Conservation (phyloP, 2,797 vertebrate species). For the Oryzias sinensis region DNA sequence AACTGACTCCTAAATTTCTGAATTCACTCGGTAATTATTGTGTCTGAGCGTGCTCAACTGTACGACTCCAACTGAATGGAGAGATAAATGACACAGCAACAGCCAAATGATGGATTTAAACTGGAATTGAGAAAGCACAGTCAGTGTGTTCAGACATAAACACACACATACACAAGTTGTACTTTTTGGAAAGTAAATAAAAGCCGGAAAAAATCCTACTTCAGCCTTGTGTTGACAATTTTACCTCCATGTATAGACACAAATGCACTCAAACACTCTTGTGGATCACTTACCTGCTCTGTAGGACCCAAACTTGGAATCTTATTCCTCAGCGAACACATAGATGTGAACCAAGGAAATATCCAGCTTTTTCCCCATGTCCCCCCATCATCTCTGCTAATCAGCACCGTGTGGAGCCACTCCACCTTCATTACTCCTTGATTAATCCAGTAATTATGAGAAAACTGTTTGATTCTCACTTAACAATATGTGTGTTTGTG, state of each 20-base stretch:
- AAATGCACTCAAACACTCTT: constrained; percentile 15
- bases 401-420: constrained; percentile 70
- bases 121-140: constrained; percentile 64
- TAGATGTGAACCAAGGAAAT: constrained; percentile 16
- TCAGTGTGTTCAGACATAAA: constrained; percentile 49
- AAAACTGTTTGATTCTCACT: constrained; percentile 58
- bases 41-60: constrained; percentile 38
- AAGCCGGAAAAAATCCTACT: constrained; percentile 34
- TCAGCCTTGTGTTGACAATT: constrained; percentile 21
- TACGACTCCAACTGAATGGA: constrained; percentile 43
- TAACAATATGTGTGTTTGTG: constrained; percentile 27
- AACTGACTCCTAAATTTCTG: constrained; percentile 15
- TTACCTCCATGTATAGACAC: constrained; percentile 13
- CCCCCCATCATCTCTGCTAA: constrained; percentile 62
- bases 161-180: constrained; percentile 4
- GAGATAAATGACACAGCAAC: constrained; percentile 62
- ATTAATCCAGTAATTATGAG: constrained; percentile 69
- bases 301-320: constrained; percentile 42
- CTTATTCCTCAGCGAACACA: constrained; percentile 21
- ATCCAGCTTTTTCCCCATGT: constrained; percentile 45
- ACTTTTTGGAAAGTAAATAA: constrained; percentile 55
- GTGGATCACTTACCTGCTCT: constrained; percentile 29
- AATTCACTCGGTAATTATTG: constrained; percentile 28
- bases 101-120: constrained; percentile 70
- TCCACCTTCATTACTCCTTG: constrained; percentile 70